Evolutionary conservation across 1,140 invertebrate genomes (phyloP).

Genomic region (Hycleus cichorii): DNA sequence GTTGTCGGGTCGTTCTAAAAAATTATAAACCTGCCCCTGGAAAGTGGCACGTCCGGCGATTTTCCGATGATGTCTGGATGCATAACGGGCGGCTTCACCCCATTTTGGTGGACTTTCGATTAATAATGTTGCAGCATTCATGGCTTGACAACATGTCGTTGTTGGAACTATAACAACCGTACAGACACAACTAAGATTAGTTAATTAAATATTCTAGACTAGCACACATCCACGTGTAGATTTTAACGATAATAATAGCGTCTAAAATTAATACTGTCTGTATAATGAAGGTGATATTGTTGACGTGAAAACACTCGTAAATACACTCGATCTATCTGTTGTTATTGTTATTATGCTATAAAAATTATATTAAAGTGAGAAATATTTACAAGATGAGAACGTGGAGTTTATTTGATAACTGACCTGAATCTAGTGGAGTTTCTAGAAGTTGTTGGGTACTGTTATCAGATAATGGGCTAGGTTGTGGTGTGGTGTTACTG

Average conservation of each 20-base stretch:
- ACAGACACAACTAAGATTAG: not conserved
- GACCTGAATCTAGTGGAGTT: slow-evolving; percentile 33
- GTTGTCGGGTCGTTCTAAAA: slow-evolving; percentile 72
- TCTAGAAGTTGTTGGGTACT: slow-evolving; percentile 35
- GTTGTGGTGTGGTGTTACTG: slow-evolving; percentile 25
- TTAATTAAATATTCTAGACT: not conserved
- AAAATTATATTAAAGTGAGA: not conserved
- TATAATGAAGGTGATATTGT: no score
- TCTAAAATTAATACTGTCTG: no score
- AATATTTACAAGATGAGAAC: not conserved
- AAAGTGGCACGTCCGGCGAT: slow-evolving; percentile 55
- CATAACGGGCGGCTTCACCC: slow-evolving; percentile 46
- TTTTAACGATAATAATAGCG: no score
- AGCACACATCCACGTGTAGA: no score
- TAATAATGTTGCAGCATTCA: slow-evolving; percentile 35
- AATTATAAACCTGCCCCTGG: slow-evolving; percentile 72
- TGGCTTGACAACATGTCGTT: slow-evolving; percentile 9
- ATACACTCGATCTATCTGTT: not conserved
- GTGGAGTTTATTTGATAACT: not conserved
- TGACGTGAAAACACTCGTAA: not conserved
- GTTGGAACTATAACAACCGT: slow-evolving; percentile 3
- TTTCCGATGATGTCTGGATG: slow-evolving; percentile 50
- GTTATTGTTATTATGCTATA: no score
- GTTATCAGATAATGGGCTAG: slow-evolving; percentile 35
- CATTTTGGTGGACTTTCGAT: slow-evolving; percentile 43